Evolutionary conservation across 2,888 invertebrate genomes (phyloP).

Genomic region (Andrena haemorrhoa): DNA sequence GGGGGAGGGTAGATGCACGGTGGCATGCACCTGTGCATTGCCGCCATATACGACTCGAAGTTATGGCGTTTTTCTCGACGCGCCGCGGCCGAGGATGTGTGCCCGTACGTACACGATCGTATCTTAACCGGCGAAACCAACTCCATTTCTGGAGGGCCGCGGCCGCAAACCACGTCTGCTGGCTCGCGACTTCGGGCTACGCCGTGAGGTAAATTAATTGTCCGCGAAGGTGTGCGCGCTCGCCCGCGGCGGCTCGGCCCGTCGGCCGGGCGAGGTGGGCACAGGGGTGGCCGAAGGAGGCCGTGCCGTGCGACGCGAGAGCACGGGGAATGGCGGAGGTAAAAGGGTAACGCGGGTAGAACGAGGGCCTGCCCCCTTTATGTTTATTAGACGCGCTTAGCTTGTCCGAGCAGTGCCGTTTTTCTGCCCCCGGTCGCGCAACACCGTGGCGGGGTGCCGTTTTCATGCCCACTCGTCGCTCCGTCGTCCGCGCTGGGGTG

Average conservation of each 20-base stretch:
- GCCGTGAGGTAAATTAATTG: conserved; percentile 76
- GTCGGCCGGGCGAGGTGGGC: conserved; percentile 33
- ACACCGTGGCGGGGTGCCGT: conserved; percentile 9
- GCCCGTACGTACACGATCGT: conserved; percentile 77
- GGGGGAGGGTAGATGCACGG: conserved; percentile 69
- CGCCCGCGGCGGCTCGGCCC: conserved; percentile 50
- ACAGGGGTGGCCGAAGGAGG: conserved; percentile 10
- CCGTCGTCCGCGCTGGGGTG: not conserved
- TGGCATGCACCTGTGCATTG: conserved; percentile 83
- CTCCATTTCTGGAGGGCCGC: conserved; percentile 82
- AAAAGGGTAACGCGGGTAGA: conserved; percentile 49
- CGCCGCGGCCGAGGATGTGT: conserved; percentile 62
- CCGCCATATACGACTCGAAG: conserved; percentile 83
- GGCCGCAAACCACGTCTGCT: conserved; percentile 64
- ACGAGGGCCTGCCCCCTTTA: conserved; percentile 50
- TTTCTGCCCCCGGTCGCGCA: conserved; percentile 19
- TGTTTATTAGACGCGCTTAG: conserved; percentile 77
- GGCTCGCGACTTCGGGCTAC: conserved; percentile 43
- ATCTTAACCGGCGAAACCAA: conserved; percentile 83
- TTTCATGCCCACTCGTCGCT: conserved; percentile 10
- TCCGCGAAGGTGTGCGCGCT: conserved; percentile 67
- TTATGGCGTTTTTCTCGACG: conserved; percentile 83
- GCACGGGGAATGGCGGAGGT: conserved; percentile 6
- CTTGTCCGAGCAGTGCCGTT: conserved; percentile 57
- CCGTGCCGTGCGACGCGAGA: not conserved